Evolutionary conservation across 2,888 invertebrate species (phyloP).

Genomic region (Dorcus parallelipipedus): DNA sequence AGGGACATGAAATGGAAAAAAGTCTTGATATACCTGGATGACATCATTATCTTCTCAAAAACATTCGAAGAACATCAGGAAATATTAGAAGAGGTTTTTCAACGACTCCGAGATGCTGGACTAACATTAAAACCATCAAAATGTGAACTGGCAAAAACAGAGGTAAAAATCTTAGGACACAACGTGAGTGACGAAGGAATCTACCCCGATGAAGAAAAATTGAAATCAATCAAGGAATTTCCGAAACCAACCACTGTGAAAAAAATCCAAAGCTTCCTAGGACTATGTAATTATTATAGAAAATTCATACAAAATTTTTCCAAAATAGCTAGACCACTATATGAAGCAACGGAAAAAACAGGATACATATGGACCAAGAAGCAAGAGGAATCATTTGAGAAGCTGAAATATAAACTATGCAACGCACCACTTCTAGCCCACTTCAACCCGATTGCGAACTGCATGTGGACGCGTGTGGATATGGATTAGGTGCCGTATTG

Average conservation of each 20-base stretch:
- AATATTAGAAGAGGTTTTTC: too few species aligned
- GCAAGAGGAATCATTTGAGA: slow-evolving; percentile 22
- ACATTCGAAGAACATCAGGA: too few species aligned
- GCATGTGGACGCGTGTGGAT: slow-evolving; percentile 31
- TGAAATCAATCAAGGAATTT: slow-evolving; percentile 23
- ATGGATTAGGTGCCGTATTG: slow-evolving; percentile 13
- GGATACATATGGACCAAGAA: slow-evolving; percentile 13
- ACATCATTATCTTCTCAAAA: too few species aligned
- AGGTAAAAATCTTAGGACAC: slow-evolving; percentile 25
- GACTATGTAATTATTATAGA: slow-evolving; percentile 38
- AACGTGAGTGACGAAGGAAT: slow-evolving; percentile 31
- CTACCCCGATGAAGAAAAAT: slow-evolving; percentile 30
- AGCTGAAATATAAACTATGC: slow-evolving; percentile 20
- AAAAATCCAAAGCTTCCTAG: slow-evolving; percentile 35
- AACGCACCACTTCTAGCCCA: slow-evolving; percentile 23
- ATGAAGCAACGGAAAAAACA: slow-evolving; percentile 30
- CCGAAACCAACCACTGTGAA: slow-evolving; percentile 31
- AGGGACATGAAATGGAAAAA: not conserved
- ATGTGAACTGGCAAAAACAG: not conserved
- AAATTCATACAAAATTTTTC: slow-evolving; percentile 38
- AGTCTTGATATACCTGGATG: too few species aligned
- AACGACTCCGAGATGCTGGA: too few species aligned
- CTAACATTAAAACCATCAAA: too few species aligned
- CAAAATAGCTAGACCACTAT: slow-evolving; percentile 35
- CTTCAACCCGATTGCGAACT: slow-evolving; percentile 20